Conservation (phyloP, 2,797 vertebrate genomes). For the Numenius phaeopus region DNA sequence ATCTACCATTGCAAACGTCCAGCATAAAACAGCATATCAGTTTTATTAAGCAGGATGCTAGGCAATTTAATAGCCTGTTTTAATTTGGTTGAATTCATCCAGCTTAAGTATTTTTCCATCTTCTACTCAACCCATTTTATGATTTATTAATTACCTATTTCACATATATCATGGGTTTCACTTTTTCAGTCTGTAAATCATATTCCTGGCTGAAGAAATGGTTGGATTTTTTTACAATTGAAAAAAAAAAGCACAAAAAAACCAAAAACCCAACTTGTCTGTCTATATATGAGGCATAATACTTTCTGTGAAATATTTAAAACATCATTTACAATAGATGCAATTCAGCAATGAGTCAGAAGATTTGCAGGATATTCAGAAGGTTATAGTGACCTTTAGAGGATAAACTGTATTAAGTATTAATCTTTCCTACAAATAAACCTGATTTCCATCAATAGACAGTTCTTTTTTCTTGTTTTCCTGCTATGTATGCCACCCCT, state of each 20-base stretch:
- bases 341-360: background rate
- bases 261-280: background rate
- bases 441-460: background rate
- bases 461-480: no score
- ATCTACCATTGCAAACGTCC: background rate
- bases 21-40: background rate
- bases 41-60: background rate
- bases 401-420: background rate
- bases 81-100: background rate
- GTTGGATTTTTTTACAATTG: background rate
- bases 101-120: slow-evolving; percentile 56
- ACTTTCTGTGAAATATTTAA: background rate
- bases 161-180: background rate
- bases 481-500: no score
- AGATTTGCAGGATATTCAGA: background rate
- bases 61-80: slow-evolving; percentile 12
- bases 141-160: slow-evolving; percentile 39
- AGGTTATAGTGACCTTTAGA: background rate
- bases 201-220: background rate
- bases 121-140: slow-evolving; percentile 10
- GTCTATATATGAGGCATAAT: background rate
- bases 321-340: background rate
- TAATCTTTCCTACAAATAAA: slow-evolving; percentile 22
- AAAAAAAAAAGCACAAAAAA: background rate
- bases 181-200: slow-evolving; percentile 45